Base-by-base conservation (phyloP, 1,140 invertebrate genomes). In the Zaprionus tsacasi region DNA sequence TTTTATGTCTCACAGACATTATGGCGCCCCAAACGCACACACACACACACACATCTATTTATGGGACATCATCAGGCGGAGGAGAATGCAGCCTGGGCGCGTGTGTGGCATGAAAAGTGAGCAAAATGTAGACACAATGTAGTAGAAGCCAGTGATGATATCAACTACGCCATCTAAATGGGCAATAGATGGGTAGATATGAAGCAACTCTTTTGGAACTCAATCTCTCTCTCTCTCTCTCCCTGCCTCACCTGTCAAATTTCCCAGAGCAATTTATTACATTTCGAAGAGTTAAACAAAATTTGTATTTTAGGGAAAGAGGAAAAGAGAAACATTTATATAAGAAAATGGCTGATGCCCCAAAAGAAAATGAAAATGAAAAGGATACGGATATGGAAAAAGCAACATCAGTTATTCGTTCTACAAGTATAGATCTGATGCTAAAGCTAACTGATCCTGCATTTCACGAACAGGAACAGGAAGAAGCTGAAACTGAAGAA, bases 1-100 rank as follows among this genome's bases (percentile, higher is more conserved):
- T 76, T 76, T 72, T 76, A 72, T 76, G 72, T 69, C 60, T 64
- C 38, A 40, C 61, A 60, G 61, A 66, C 69, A 72, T 76, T 67
- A 76, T 67, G 69, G 61, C 61, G 63, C 54, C 54, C 43, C 38
- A 61, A 11, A 48, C 40, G 21, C 38, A 52, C 17, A 52, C 6
- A 50, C 38, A 52, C 17, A 52, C 6, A 50, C 11, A 48, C 27
- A 61, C 8, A 6, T 69, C 25, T 76, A 71, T 72, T 76, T 76
- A 76, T 72, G 74, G 40, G 55, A 35, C 61, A 58, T 64, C 74
- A 63, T 66, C 45, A 66, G 36, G 35, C 57, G 59, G 15, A 11
- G 15, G 7, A 38, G 27, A 3, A 3, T 3, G 21, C 27, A 67
- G 61, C 50, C 63, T 43, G 50, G 15, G 35, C 7, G 17, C 65